phyloP scores from a whole-genome alignment of 1,140 invertebrate species.

The Phthorimaea operculella region DNA sequence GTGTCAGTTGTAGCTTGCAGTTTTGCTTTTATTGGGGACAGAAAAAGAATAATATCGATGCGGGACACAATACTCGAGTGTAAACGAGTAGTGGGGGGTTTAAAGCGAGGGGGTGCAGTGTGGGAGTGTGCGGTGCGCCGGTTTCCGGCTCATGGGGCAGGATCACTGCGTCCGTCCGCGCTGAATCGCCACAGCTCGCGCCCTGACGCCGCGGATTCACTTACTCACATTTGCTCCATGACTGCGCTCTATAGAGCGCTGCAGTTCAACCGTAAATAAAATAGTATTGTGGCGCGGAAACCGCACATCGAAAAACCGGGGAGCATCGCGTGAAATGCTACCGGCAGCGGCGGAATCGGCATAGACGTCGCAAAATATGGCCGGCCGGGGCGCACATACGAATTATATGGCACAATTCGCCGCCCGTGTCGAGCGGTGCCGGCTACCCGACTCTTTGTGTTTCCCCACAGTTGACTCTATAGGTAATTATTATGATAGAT shows the following conservation, averaged over 20 bases:
- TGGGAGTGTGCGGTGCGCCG: constrained; percentile 27
- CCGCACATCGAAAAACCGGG: constrained; percentile 54
- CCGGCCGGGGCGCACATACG: constrained; percentile 40
- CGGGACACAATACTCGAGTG: constrained; percentile 1
- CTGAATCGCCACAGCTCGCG: constrained; percentile 23
- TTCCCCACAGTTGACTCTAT: neutral
- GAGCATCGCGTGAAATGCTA: constrained; percentile 55
- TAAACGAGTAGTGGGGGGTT: neutral
- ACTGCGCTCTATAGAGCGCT: constrained; percentile 35
- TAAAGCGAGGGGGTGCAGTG: constrained; percentile 15
- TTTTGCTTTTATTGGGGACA: neutral
- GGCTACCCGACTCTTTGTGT: constrained; percentile 14
- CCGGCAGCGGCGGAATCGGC: constrained; percentile 38
- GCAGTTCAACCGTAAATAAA: constrained; percentile 46
- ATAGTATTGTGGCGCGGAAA: constrained; percentile 49
- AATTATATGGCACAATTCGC: constrained; percentile 43
- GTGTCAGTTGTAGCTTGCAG: neutral
- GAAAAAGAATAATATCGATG: constrained; percentile 4
- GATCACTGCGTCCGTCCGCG: constrained; percentile 30
- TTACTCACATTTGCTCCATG: constrained; percentile 36
- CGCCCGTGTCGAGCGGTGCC: constrained; percentile 41
- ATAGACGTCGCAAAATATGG: constrained; percentile 57
- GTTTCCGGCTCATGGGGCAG: constrained; percentile 38
- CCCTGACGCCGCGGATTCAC: constrained; percentile 28
- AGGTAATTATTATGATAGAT: constrained; percentile 7